phyloP scores from a whole-genome alignment of 2,888 invertebrate species.

The Caradrina clavipalpis region DNA sequence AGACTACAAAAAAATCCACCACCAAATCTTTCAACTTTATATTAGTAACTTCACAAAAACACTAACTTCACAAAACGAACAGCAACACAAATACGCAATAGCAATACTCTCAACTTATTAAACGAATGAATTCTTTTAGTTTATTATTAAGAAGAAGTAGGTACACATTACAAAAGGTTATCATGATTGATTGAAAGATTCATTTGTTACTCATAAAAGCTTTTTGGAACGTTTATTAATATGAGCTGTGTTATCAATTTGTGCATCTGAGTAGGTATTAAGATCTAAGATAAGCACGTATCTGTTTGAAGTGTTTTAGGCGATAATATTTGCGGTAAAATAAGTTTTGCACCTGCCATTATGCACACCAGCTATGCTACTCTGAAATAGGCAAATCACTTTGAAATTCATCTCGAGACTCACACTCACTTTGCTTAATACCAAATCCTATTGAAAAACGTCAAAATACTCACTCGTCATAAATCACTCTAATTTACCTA shows the following conservation, averaged over 20 bases:
- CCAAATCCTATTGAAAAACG: too few relatives aligned
- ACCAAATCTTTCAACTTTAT: too few relatives aligned
- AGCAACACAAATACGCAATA: slow-evolving; percentile 63
- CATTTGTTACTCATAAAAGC: slow-evolving; percentile 52
- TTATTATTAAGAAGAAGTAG: slow-evolving; percentile 70
- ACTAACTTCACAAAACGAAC: background rate
- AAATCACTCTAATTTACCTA: too few relatives aligned
- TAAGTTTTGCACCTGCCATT: background rate
- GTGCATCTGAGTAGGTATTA: slow-evolving; percentile 36
- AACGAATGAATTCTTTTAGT: slow-evolving; percentile 70
- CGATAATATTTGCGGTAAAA: slow-evolving; percentile 1
- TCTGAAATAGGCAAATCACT: too few relatives aligned
- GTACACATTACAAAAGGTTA: slow-evolving; percentile 73
- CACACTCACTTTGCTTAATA: too few relatives aligned
- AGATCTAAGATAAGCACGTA: background rate
- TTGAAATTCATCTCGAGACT: too few relatives aligned
- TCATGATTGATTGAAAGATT: slow-evolving; percentile 67
- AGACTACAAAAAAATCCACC: too few relatives aligned
- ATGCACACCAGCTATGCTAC: too few relatives aligned
- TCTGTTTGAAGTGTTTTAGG: slow-evolving; percentile 9
- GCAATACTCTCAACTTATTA: slow-evolving; percentile 63
- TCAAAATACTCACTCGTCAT: too few relatives aligned
- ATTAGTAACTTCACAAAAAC: background rate
- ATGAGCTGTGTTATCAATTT: slow-evolving; percentile 33
- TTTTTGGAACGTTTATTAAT: slow-evolving; percentile 51